These are phyloP conservation scores for Merops nubicus DNA, from an alignment of 2,113 vertebrate species.

Conservation along the genomic window DNA sequence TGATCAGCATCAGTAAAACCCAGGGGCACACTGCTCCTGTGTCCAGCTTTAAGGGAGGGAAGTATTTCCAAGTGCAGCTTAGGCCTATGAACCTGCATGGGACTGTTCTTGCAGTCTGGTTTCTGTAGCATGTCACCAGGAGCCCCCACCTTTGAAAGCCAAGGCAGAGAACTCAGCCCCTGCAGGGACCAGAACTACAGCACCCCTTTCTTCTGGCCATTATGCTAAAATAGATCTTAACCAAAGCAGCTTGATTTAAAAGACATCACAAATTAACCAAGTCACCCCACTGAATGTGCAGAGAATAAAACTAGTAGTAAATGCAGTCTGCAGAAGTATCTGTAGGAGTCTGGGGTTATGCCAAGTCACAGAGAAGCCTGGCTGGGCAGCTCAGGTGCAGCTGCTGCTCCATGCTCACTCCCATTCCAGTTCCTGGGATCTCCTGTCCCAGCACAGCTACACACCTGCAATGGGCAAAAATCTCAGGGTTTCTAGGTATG, in stretches of 20 bases:
- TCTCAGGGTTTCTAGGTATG: not conserved
- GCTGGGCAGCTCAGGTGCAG: not conserved
- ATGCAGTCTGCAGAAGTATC: not conserved
- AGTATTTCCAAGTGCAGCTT: not conserved
- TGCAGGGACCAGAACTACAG: not conserved
- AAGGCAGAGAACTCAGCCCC: too few relatives aligned
- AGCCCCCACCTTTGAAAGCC: not conserved
- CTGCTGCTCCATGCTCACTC: too few relatives aligned
- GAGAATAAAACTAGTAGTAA: not conserved
- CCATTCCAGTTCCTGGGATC: too few relatives aligned
- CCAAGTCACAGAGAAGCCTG: fast-evolving
- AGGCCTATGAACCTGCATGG: not conserved
- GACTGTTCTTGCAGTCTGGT: not conserved
- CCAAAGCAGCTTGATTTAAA: not conserved
- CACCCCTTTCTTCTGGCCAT: fast-evolving
- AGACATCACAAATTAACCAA: not conserved
- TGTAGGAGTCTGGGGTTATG: fast-evolving
- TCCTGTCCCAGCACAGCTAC: not conserved
- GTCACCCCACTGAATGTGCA: not conserved
- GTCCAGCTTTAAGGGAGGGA: too few relatives aligned
- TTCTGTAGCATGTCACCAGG: too few relatives aligned
- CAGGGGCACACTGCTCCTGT: too few relatives aligned
- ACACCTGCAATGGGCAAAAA: not conserved
- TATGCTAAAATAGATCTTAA: not conserved
- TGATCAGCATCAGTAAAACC: not conserved